phyloP scores from a whole-genome alignment of 1,140 invertebrate genomes.

The Ylistrum balloti region DNA sequence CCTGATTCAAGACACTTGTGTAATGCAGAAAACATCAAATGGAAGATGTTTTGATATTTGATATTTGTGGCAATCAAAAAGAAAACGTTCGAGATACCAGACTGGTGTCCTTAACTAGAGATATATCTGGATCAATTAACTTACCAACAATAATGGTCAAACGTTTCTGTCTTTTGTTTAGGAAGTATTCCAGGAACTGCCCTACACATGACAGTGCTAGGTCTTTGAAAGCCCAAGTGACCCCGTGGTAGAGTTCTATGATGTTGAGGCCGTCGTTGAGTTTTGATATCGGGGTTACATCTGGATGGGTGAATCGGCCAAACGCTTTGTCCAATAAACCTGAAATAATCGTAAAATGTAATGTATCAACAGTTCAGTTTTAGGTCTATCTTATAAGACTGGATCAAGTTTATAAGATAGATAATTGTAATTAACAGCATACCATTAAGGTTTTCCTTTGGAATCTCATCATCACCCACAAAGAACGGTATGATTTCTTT shows the following conservation, averaged over 20 bases:
- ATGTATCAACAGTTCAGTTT: not conserved
- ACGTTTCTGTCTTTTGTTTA: slow-evolving; percentile 80
- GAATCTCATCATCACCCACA: slow-evolving; percentile 82
- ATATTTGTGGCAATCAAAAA: too few species aligned
- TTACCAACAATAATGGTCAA: slow-evolving; percentile 79
- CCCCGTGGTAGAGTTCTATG: slow-evolving; percentile 83
- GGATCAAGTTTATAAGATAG: too few species aligned
- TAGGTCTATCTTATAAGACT: not conserved
- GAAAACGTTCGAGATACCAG: too few species aligned
- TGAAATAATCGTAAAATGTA: slow-evolving; percentile 63
- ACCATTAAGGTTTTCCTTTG: slow-evolving; percentile 78
- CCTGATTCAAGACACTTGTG: too few species aligned
- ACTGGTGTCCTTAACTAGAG: too few species aligned
- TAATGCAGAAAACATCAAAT: too few species aligned
- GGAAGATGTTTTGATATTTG: too few species aligned
- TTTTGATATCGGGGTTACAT: slow-evolving; percentile 75
- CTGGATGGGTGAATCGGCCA: slow-evolving; percentile 73
- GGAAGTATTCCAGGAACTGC: slow-evolving; percentile 82
- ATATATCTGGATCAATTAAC: too few species aligned
- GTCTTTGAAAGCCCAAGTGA: slow-evolving; percentile 84
- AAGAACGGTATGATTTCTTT: slow-evolving; percentile 80
- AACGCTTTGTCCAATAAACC: slow-evolving; percentile 78
- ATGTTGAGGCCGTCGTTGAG: slow-evolving; percentile 79
- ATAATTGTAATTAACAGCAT: slow-evolving; percentile 44
- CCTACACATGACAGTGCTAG: slow-evolving; percentile 82